Percentiles rank a stretch among this genome's conserved stretches.
phyloP scores from a whole-genome alignment of 2,888 invertebrate species.

The Lydus trimaculatus region DNA sequence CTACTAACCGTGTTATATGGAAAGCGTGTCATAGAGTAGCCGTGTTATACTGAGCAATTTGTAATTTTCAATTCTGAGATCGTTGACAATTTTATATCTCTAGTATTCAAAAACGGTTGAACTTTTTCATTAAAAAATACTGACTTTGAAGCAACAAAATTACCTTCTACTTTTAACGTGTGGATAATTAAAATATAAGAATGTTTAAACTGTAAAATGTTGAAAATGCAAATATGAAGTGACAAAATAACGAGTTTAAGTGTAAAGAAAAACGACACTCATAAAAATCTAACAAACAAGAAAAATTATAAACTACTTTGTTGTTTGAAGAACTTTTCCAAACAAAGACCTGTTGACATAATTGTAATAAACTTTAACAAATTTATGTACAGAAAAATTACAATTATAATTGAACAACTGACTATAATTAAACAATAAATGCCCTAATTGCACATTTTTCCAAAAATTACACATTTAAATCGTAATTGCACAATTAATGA shows the following conservation, averaged over 20 bases:
- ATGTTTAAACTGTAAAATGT: too few species aligned
- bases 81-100: background rate
- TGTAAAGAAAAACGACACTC: background rate
- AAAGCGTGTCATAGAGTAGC: too few species aligned
- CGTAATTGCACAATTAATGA: background rate
- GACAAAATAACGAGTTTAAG: background rate
- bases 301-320: background rate
- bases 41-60: too few species aligned
- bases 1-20: too few species aligned
- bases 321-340: background rate
- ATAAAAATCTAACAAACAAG: background rate
- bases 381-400: background rate
- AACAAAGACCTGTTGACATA: background rate
- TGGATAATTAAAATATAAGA: background rate
- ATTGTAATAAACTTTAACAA: background rate
- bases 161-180: background rate
- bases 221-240: background rate
- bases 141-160: background rate
- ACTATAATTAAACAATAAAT: background rate
- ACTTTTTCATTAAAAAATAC: background rate
- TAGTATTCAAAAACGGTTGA: background rate
- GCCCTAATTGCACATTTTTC: background rate
- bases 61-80: too few species aligned
- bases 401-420: background rate
- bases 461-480: background rate